Percentiles rank a stretch among this genome's conserved stretches.
phyloP scores from a whole-genome alignment of 2,113 vertebrate genomes.

The Phylloscopus trochilus region DNA sequence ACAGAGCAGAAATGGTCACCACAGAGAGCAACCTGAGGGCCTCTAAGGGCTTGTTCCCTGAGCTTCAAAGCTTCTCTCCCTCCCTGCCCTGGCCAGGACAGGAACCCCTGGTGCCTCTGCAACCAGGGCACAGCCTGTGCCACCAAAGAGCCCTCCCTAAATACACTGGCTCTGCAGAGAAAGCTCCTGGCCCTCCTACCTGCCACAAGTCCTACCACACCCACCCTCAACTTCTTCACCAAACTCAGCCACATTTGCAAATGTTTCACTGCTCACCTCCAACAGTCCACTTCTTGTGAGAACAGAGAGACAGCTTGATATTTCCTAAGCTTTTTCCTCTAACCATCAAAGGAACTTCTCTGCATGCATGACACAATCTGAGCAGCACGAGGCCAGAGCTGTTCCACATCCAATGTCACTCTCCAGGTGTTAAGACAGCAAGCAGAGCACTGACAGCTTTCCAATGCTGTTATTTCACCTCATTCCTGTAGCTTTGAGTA shows the following conservation, averaged over 20 bases:
- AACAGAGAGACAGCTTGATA: not conserved
- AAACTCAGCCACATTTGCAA: not conserved
- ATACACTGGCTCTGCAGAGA: rapidly evolving
- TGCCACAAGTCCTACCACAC: not conserved
- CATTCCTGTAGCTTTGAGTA: not conserved
- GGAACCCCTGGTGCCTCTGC: not conserved
- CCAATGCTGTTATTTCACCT: not conserved
- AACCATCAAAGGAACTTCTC: not conserved
- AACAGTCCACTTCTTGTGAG: not conserved
- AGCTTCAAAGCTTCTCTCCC: not conserved
- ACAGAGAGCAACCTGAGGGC: not conserved
- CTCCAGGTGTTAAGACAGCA: not conserved
- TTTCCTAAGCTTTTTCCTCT: not conserved
- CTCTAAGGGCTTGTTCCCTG: not conserved
- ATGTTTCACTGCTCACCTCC: not conserved
- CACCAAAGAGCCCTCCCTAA: not conserved
- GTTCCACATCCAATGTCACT: not conserved
- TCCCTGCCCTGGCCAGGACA: not conserved
- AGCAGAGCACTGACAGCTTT: not conserved
- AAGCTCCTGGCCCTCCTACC: not conserved
- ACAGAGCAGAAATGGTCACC: not conserved
- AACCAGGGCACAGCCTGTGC: not conserved
- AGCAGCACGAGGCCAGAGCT: not conserved
- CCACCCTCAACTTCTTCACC: not conserved
- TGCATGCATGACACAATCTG: not conserved